Conservation (phyloP, 2,113 vertebrate species). For the Alectura lathami region DNA sequence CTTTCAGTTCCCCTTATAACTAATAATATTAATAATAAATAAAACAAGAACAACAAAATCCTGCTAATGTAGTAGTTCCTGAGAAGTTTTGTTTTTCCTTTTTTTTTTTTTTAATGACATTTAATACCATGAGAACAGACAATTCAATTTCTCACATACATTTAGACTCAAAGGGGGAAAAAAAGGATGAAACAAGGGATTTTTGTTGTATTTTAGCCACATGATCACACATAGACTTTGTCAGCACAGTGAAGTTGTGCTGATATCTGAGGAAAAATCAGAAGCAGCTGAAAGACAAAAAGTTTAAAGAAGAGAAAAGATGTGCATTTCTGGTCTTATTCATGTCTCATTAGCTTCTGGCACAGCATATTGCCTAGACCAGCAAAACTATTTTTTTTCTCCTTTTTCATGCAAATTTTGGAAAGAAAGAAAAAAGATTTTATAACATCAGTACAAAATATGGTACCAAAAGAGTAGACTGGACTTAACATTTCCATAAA, state of each 20-base stretch:
- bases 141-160: neutral
- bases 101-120: neutral
- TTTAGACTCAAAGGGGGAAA: neutral
- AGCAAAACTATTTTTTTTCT: constrained; percentile 27
- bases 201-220: neutral
- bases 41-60: neutral
- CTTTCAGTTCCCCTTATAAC: neutral
- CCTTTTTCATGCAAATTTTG: constrained; percentile 33
- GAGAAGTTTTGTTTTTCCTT: neutral
- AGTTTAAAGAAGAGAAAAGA: constrained; percentile 50
- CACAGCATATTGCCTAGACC: constrained; percentile 24
- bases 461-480: neutral
- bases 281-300: neutral
- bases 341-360: constrained; percentile 60
- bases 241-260: neutral
- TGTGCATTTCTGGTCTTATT: constrained; percentile 36
- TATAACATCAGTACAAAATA: constrained; percentile 1
- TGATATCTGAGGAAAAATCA: constrained; percentile 46
- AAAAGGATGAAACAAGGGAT: neutral
- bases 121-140: neutral
- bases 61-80: neutral
- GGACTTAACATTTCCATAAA: neutral
- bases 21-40: neutral
- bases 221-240: neutral
- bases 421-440: neutral